Evolutionary conservation across 2,797 vertebrate genomes (phyloP), one percentile per base, ranked within the genome.

Genomic region (Lophotriccus pileatus): DNA sequence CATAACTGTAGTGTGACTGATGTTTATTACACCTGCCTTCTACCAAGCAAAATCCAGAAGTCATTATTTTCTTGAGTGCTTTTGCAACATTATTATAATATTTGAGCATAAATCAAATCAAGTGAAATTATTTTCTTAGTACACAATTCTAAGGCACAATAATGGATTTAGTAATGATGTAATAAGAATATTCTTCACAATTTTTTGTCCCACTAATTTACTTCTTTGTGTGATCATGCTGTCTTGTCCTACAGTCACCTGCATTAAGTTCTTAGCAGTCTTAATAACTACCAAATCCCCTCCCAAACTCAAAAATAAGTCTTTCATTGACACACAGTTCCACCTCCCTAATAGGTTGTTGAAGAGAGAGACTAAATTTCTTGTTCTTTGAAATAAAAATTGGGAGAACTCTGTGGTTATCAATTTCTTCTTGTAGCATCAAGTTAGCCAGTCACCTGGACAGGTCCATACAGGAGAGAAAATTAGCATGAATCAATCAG

Each of bases 261-360:
- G 24, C 10, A 49, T 2, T 36, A 52, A 63, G 3, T 78, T 60
- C 43, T 68, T 13, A 81, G 6, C 20, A 49, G 23, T 46, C 34
- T 88, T 59, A 46, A 63, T 7, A 55, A 10, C 24, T 53, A 46
- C 3, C 56, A 34, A 63, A 23, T 1, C 2, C n/a, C 8, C 12
- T 52, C 24, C 10, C 25, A 27, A 78, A 34, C 6, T 17, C 46
- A 44, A 49, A 73, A 19, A 24, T 32, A 72, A 63, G 2, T 69
- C 32, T 9, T 46, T 78, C 25, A 30, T 66, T 36, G 12, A 46
- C 4, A 10, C 13, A 8, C 69, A 79, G 17, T 6, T 76, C 11
- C n/a, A 53, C 1, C 2, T 2, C 3, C 5, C 11, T 34, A 78
- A 53, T 2, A 53, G 1, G 11, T 9, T 62, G 7, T 43, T 72